Evolutionary conservation across 2,888 invertebrate genomes (phyloP).

Genomic region (Hirtodrosophila duncani): DNA sequence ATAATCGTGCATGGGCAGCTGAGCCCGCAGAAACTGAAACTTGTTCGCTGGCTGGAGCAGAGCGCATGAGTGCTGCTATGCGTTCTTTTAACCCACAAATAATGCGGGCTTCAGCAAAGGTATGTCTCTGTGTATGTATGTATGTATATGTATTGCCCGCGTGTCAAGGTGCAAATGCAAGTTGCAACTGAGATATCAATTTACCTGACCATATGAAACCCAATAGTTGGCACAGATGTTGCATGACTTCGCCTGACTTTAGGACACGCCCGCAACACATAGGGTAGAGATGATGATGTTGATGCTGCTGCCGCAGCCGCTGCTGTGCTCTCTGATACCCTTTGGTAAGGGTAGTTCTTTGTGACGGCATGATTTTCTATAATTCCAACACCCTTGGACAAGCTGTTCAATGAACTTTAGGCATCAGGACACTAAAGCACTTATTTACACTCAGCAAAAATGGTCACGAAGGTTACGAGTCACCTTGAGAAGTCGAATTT

Average conservation of each 20-base stretch:
- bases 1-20: constrained; percentile 28
- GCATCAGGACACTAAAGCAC: constrained; percentile 58
- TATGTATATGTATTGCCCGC: constrained; percentile 28
- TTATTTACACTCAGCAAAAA: neutral
- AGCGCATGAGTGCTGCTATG: constrained; percentile 4
- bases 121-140: constrained; percentile 24
- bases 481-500: too few relatives aligned
- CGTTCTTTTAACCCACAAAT: constrained; percentile 13
- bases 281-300: too few relatives aligned
- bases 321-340: constrained; percentile 17
- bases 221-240: constrained; percentile 64
- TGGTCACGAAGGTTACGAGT: too few relatives aligned
- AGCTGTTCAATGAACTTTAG: constrained; percentile 39
- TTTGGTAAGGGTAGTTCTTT: constrained; percentile 47
- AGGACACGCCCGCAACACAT: constrained; percentile 41
- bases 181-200: constrained; percentile 52
- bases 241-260: constrained; percentile 51
- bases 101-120: constrained; percentile 56
- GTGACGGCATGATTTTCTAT: constrained; percentile 63
- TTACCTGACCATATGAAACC: constrained; percentile 46
- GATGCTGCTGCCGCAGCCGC: neutral
- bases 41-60: too few relatives aligned
- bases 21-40: constrained; percentile 54
- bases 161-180: constrained; percentile 68
- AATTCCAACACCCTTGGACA: constrained; percentile 53